Conservation (phyloP, 30 jellyfish, hydroid and myxozoan genomes). For the Nemopilema nomurai region DNA sequence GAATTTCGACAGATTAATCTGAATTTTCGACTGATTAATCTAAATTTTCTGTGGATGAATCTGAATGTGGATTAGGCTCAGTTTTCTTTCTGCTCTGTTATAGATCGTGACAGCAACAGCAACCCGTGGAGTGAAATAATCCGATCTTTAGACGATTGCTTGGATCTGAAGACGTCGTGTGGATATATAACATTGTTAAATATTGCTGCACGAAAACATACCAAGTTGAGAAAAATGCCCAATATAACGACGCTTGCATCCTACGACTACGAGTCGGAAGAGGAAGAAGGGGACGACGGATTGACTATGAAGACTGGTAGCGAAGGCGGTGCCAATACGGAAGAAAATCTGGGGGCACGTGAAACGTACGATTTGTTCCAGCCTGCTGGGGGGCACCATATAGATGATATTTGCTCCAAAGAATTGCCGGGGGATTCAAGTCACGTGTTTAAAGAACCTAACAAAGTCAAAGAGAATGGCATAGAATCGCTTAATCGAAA, state of each 20-base stretch:
- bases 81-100: not conserved
- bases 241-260: slow-evolving; percentile 49
- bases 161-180: slow-evolving; percentile 67
- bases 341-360: not conserved
- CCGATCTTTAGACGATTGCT: slow-evolving; percentile 28
- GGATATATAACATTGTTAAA: slow-evolving; percentile 83
- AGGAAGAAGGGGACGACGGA: slow-evolving; percentile 47
- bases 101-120: slow-evolving; percentile 1
- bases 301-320: slow-evolving; percentile 14
- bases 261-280: slow-evolving; percentile 27
- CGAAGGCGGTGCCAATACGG: not conserved
- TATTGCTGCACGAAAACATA: slow-evolving; percentile 50
- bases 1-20: too few species aligned
- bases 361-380: not conserved
- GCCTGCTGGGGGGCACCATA: not conserved
- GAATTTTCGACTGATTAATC: too few species aligned
- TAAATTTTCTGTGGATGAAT: too few species aligned
- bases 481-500: not conserved
- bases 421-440: not conserved
- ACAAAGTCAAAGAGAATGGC: not conserved
- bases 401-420: not conserved
- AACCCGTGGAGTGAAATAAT: slow-evolving; percentile 6
- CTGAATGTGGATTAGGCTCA: not conserved
- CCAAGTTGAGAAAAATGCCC: slow-evolving; percentile 58
- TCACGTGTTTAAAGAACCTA: not conserved